Evolutionary conservation across 1,140 invertebrate genomes (phyloP).

Genomic region (Psilanteris sp.): DNA sequence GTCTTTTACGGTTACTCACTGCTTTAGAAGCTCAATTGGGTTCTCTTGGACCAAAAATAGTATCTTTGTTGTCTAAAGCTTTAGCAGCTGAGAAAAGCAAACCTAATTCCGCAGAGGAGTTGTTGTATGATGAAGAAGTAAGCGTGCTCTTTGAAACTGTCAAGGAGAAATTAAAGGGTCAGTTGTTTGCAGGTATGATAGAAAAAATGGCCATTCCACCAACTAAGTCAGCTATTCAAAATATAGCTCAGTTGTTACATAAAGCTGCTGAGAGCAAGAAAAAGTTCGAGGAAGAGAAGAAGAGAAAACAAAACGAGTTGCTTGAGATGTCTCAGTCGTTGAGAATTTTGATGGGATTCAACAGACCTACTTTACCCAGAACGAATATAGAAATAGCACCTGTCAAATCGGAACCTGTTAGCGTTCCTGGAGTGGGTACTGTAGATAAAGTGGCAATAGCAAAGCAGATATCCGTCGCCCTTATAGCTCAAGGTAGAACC

Average conservation of each 20-base stretch:
- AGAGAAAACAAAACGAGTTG: conserved; percentile 67
- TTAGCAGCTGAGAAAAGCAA: conserved; percentile 87
- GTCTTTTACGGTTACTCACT: conserved; percentile 86
- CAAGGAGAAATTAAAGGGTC: conserved; percentile 91
- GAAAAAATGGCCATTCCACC: conserved; percentile 83
- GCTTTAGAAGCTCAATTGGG: conserved; percentile 90
- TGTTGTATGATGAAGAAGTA: conserved; percentile 85
- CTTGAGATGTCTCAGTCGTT: conserved; percentile 66
- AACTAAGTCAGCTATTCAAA: conserved; percentile 82
- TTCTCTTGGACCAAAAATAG: conserved; percentile 87
- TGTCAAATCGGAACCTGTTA: conserved; percentile 78
- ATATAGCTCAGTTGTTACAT: conserved; percentile 85
- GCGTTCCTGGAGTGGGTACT: conserved; percentile 84
- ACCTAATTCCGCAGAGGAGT: conserved; percentile 86
- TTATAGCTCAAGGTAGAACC: conserved; percentile 87
- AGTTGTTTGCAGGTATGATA: conserved; percentile 87
- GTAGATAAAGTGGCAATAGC: conserved; percentile 87
- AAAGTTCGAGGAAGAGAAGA: conserved; percentile 79
- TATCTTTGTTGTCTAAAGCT: conserved; percentile 86
- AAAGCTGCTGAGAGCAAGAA: conserved; percentile 81
- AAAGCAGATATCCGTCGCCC: conserved; percentile 87
- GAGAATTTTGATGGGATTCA: conserved; percentile 66
- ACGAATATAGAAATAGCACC: conserved; percentile 56
- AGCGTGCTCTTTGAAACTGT: conserved; percentile 89
- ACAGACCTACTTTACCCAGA: conserved; percentile 66